A percentile compares a stretch with the other conserved stretches of the same genome.
These are phyloP conservation scores for Helicolenus hilgendorfi DNA, from an alignment of 2,797 vertebrate genomes.

Conservation along the genomic window DNA sequence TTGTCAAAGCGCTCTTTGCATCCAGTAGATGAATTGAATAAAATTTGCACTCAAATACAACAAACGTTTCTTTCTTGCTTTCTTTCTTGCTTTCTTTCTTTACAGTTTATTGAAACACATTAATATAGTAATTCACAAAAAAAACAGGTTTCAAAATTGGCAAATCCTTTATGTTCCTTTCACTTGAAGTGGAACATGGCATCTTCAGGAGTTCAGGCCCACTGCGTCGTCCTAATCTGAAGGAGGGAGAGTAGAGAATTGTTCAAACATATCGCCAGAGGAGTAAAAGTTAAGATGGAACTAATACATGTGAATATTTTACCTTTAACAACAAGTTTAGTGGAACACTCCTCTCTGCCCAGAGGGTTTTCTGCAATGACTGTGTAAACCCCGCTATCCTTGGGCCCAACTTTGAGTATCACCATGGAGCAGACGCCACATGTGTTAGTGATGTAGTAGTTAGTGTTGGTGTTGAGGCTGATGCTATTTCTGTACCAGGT, in stretches of 20 bases:
- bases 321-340: conserved; percentile 92
- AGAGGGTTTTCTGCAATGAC: conserved; percentile 89
- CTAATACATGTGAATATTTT: conserved; percentile 14
- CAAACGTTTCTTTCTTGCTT: background rate
- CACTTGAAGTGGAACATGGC: background rate
- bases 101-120: conserved; percentile 3
- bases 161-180: conserved; percentile 8
- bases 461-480: conserved; percentile 89
- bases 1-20: conserved; percentile 3
- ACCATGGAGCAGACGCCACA: conserved; percentile 94
- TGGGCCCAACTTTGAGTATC: conserved; percentile 87
- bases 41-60: background rate
- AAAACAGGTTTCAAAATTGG: background rate
- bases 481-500: conserved; percentile 93
- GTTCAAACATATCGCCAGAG: background rate
- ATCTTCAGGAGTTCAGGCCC: background rate
- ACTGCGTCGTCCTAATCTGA: conserved; percentile 56
- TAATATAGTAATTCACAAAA: background rate
- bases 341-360: conserved; percentile 88
- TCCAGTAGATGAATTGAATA: background rate
- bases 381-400: conserved; percentile 91
- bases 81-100: background rate
- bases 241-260: background rate
- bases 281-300: background rate
- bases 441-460: conserved; percentile 91